Base-by-base conservation (phyloP, 2,797 vertebrate species). In the Scolopax rusticola region DNA sequence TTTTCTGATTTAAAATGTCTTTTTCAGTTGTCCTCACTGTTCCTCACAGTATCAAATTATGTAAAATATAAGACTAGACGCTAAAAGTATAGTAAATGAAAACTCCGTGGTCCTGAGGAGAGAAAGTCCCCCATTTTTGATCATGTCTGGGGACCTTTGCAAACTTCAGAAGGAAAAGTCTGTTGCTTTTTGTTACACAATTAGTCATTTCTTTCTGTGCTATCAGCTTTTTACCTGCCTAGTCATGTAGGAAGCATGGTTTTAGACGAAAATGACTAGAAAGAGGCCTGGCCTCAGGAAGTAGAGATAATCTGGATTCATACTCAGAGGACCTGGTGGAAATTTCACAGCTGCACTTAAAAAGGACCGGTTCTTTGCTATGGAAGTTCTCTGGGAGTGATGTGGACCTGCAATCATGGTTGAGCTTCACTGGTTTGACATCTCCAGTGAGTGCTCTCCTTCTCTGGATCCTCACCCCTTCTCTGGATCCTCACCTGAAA, bases 121-220 rank as follows among this genome's bases (percentile, higher is more conserved):
- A 60, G 36, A 53, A 71, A 70, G n/a, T 89, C 15, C 13, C 13
- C 13, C 14, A 8, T 30, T 82, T 93, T 67, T 80, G 8, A 43
- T 73, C 1, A 9, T 43, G 32, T 24, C 48, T 87, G 56, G 36
- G 43, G 36, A 82, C 25, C 24, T 36, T 0, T 82, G 48, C 50
- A 89, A 82, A 70, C 63, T 59, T 57, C 23, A 32, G 56, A 86
- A 86, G 21, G 74, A 65, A 84, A 76, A 40, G 33, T 68, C 38
- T 64, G 14, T 60, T 90, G 41, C 38, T 80, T 87, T 87, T 76
- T 93, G 59, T 77, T 88, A 41, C 1, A 0, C 25, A 50, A 45
- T 83, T 84, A 95, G 61, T 87, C 27, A 90, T 71, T 85, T 91
- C 38, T 89, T 82, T 75, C 53, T 83, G 33, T 93, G 54, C 78